These are phyloP conservation scores for Camponotus floridanus DNA, from an alignment of 1,140 invertebrate species.

Conservation along the genomic window DNA sequence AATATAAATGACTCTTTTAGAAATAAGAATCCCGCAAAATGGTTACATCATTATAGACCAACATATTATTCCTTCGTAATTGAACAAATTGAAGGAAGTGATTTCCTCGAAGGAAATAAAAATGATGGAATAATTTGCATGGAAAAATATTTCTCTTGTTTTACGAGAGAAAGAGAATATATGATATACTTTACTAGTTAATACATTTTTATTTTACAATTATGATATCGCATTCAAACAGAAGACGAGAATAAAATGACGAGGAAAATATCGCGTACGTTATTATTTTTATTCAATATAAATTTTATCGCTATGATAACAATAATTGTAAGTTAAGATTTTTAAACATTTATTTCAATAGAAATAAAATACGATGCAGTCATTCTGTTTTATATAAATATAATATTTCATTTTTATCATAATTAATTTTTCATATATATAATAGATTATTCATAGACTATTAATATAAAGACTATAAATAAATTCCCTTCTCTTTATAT, in stretches of 20 bases:
- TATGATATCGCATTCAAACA: background rate
- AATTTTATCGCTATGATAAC: background rate
- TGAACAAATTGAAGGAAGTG: slow-evolving; percentile 41
- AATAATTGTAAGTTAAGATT: background rate
- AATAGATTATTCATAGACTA: background rate
- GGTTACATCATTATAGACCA: slow-evolving; percentile 23
- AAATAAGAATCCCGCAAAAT: slow-evolving; percentile 37
- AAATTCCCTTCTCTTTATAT: too few relatives aligned
- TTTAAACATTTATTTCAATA: background rate
- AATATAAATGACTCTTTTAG: slow-evolving; percentile 19
- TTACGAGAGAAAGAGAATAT: background rate
- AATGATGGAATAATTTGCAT: background rate
- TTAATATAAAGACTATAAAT: too few relatives aligned
- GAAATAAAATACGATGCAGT: background rate
- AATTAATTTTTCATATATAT: background rate
- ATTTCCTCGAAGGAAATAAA: slow-evolving; percentile 45
- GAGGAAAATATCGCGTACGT: background rate
- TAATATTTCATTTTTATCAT: background rate
- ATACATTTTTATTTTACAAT: slow-evolving; percentile 31
- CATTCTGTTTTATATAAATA: background rate
- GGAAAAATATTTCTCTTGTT: slow-evolving; percentile 35
- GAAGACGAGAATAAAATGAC: background rate
- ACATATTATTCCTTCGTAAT: slow-evolving; percentile 27
- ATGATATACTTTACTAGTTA: slow-evolving; percentile 38
- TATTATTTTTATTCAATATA: slow-evolving; percentile 9